These are phyloP conservation scores for Nasua narica DNA, from an alignment of 2,797 vertebrate species.

Conservation along the genomic window DNA sequence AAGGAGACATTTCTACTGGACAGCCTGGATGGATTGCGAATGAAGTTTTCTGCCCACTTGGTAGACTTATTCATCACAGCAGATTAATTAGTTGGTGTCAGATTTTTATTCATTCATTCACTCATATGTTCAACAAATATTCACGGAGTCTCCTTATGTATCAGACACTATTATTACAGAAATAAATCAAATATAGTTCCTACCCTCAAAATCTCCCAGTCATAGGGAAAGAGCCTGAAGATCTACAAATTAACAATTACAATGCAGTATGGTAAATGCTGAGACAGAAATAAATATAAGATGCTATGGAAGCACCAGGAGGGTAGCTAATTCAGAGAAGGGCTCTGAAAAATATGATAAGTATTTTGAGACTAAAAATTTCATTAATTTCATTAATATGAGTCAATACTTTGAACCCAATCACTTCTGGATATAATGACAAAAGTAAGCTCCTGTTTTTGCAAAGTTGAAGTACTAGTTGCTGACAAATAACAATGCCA, in stretches of 20 bases:
- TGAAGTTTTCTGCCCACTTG: not conserved
- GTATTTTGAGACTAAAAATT: not conserved
- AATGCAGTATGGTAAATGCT: not conserved
- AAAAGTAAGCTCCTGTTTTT: not conserved
- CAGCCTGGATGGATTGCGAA: not conserved
- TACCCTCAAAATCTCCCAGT: not conserved
- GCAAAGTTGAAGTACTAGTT: not conserved
- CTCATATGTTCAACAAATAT: not conserved
- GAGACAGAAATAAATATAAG: not conserved
- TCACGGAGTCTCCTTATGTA: not conserved
- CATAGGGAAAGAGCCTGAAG: not conserved
- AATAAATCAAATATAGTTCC: not conserved
- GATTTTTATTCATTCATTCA: not conserved
- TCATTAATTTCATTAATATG: not conserved
- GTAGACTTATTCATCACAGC: not conserved
- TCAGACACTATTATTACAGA: not conserved
- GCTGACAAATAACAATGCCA: not conserved
- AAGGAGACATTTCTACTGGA: not conserved
- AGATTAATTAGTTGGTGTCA: not conserved
- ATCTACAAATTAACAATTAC: not conserved
- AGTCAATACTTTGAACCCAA: not conserved
- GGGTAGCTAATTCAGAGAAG: not conserved
- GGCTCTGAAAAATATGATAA: not conserved
- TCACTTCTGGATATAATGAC: not conserved
- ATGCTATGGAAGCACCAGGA: not conserved